Percentiles rank a stretch among this genome's conserved stretches.
Conservation (phyloP, 2,888 invertebrate species). For the Carcina quercana region DNA sequence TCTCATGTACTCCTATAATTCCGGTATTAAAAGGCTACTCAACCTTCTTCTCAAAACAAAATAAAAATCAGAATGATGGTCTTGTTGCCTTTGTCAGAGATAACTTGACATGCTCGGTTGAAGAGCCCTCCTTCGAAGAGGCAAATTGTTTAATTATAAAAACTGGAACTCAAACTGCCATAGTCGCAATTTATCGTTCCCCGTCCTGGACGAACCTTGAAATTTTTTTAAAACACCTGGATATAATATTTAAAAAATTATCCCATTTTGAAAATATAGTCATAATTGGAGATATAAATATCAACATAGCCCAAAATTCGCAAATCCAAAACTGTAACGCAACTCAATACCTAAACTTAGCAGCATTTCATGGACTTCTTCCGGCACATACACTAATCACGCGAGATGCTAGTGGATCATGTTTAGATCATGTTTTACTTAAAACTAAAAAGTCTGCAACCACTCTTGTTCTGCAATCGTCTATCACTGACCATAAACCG, state of each 20-base stretch:
- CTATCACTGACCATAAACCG: not conserved
- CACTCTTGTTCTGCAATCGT: not conserved
- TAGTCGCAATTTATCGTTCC: too few relatives aligned
- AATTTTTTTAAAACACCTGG: not conserved
- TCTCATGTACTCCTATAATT: not conserved
- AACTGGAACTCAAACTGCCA: not conserved
- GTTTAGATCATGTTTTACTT: constrained; percentile 3
- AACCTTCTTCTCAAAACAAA: not conserved
- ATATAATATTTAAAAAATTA: not conserved
- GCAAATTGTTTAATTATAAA: constrained; percentile 1
- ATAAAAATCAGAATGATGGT: constrained; percentile 5
- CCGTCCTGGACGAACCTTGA: constrained; percentile 1
- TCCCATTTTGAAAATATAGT: not conserved
- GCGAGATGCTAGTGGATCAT: constrained; percentile 2
- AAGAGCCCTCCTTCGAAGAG: constrained; percentile 2
- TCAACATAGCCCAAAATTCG: not conserved
- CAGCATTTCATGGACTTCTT: constrained; percentile 2
- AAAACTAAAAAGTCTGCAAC: not conserved
- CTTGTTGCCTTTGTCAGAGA: constrained; percentile 1
- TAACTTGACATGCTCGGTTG: not conserved
- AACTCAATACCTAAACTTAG: not conserved
- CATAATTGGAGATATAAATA: not conserved
- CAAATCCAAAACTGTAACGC: not conserved
- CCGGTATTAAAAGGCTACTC: not conserved
- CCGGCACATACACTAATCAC: constrained; percentile 5